These are phyloP conservation scores for Drosophila peninsularis DNA, from an alignment of 2,888 invertebrate genomes.

Conservation along the genomic window DNA sequence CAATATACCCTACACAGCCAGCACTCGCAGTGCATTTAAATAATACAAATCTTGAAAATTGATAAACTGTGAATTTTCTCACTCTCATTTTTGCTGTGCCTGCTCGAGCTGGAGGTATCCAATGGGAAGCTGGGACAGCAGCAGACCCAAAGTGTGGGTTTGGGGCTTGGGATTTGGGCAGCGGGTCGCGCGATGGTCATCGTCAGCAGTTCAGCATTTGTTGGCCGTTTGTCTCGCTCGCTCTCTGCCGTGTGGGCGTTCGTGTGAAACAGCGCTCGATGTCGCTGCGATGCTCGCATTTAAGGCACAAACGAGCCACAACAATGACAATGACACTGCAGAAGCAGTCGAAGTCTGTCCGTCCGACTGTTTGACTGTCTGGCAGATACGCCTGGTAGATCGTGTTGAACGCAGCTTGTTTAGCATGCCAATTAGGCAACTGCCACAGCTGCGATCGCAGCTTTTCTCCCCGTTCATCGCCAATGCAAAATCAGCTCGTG, in stretches of 20 bases:
- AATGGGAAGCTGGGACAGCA: conserved; percentile 46
- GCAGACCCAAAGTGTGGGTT: neutral
- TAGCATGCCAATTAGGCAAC: conserved; percentile 79
- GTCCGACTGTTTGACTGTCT: conserved; percentile 41
- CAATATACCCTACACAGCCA: neutral
- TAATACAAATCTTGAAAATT: conserved; percentile 73
- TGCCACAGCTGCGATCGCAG: conserved; percentile 47
- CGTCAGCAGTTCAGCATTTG: conserved; percentile 45
- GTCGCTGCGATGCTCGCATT: conserved; percentile 51
- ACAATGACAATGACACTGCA: conserved; percentile 56
- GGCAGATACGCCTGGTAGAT: conserved; percentile 72
- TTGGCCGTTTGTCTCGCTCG: conserved; percentile 14
- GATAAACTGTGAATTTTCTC: conserved; percentile 82
- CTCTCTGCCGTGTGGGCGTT: conserved; percentile 64
- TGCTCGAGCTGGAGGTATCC: conserved; percentile 8
- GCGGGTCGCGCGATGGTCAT: conserved; percentile 70
- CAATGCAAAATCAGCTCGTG: conserved; percentile 82
- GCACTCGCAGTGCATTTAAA: conserved; percentile 43
- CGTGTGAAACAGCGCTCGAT: conserved; percentile 64
- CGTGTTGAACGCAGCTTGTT: conserved; percentile 80
- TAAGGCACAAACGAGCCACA: conserved; percentile 49
- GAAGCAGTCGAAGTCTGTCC: conserved; percentile 22
- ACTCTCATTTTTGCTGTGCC: conserved; percentile 70
- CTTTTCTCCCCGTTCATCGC: conserved; percentile 60
- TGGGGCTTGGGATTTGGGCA: conserved; percentile 47